These are phyloP conservation scores for Prolemur simus DNA, from an alignment of 2,113 vertebrate genomes.

Conservation along the genomic window DNA sequence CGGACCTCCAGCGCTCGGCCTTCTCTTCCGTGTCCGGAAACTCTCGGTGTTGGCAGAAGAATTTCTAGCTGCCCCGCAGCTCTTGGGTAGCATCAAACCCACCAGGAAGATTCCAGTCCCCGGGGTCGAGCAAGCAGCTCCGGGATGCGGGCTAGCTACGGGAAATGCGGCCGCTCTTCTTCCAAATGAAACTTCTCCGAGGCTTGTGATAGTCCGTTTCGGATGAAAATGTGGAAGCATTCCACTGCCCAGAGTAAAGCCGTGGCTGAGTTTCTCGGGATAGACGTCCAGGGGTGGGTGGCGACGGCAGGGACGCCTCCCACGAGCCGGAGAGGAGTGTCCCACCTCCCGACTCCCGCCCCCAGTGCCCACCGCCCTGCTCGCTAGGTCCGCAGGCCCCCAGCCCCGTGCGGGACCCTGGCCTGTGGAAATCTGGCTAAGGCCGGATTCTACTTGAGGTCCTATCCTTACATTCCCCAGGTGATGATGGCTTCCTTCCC, in stretches of 20 bases:
- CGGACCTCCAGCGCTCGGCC: background rate
- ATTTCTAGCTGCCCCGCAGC: background rate
- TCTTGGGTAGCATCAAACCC: background rate
- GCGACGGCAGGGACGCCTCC: background rate
- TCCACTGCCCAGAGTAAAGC: background rate
- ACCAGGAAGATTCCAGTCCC: background rate
- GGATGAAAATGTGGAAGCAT: background rate
- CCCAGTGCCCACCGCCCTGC: rapidly evolving
- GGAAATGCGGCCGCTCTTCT: background rate
- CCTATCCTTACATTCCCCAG: background rate
- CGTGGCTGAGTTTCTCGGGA: background rate
- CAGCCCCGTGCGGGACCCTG: rapidly evolving
- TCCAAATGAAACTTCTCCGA: background rate
- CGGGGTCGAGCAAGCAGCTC: background rate
- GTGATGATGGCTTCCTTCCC: background rate
- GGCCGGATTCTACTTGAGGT: background rate
- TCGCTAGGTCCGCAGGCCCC: background rate
- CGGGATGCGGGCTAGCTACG: background rate
- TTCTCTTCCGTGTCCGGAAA: background rate
- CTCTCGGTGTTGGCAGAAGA: background rate
- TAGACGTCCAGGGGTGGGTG: background rate
- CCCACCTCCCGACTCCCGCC: rapidly evolving
- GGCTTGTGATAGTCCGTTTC: background rate
- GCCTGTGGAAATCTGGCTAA: background rate
- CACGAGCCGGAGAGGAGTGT: rapidly evolving